Evolutionary conservation across 2,113 vertebrate species (phyloP).

Genomic region (Tapirus terrestris): DNA sequence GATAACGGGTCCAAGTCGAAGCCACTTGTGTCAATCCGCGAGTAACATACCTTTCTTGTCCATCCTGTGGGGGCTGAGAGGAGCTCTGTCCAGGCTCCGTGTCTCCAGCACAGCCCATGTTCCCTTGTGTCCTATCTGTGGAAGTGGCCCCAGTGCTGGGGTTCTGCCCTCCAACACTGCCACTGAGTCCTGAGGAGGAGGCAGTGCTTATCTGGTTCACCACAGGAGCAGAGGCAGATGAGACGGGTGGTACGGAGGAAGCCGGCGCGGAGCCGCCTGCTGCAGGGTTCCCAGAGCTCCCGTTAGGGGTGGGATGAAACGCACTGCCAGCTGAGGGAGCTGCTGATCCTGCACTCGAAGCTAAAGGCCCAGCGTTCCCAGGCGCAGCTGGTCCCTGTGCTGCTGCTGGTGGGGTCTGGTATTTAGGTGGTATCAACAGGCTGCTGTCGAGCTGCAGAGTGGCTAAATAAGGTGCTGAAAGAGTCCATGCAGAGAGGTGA

Average conservation of each 20-base stretch:
- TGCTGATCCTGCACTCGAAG: constrained; percentile 76
- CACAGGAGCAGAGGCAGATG: constrained; percentile 83
- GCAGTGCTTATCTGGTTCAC: constrained; percentile 81
- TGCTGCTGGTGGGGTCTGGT: constrained; percentile 85
- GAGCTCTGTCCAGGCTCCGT: constrained; percentile 85
- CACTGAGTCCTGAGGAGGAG: constrained; percentile 86
- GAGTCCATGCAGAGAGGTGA: background rate
- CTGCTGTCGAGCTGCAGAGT: constrained; percentile 93
- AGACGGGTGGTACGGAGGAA: constrained; percentile 83
- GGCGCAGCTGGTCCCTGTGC: constrained; percentile 82
- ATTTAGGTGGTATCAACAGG: constrained; percentile 93
- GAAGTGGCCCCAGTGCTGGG: constrained; percentile 79
- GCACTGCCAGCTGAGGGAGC: constrained; percentile 79
- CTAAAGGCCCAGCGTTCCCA: constrained; percentile 77
- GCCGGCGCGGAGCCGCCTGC: constrained; percentile 71
- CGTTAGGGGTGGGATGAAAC: constrained; percentile 84
- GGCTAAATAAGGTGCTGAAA: constrained; percentile 95
- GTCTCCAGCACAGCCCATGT: constrained; percentile 82
- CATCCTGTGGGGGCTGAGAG: constrained; percentile 85
- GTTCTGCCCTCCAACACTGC: constrained; percentile 81
- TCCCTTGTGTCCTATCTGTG: constrained; percentile 86
- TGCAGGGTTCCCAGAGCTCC: constrained; percentile 80
- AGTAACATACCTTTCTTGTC: constrained; percentile 86
- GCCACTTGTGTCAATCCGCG: rapidly evolving
- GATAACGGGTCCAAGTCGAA: background rate